Conservation (phyloP, 2,888 invertebrate species). For the Pollenia angustigena region DNA sequence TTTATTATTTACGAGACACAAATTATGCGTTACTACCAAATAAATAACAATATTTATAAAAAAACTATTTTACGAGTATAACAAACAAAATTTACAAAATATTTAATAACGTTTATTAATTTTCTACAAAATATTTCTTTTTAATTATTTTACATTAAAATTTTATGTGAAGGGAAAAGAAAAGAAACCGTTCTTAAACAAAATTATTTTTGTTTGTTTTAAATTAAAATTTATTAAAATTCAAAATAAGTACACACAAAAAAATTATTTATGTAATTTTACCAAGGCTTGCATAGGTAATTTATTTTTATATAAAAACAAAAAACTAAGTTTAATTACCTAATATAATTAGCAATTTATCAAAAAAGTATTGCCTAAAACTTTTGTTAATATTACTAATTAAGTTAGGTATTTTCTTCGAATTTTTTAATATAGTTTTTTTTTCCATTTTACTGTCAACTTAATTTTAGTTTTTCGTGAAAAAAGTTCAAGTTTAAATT, state of each 20-base stretch:
- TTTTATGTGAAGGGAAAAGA: neutral
- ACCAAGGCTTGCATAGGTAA: no score
- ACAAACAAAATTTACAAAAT: constrained; percentile 29
- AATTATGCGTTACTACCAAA: constrained; percentile 20
- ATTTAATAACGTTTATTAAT: neutral
- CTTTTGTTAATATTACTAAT: no score
- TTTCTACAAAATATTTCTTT: neutral
- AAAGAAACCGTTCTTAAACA: neutral
- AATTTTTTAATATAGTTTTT: no score
- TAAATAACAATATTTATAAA: constrained; percentile 40
- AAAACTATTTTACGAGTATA: neutral
- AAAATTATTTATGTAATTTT: no score
- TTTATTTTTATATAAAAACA: no score
- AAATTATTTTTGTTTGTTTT: neutral
- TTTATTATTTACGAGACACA: constrained; percentile 2
- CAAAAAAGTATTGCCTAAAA: no score
- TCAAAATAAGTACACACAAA: constrained; percentile 1
- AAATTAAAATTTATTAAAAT: neutral
- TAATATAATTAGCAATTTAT: no score
- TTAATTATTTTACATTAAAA: neutral
- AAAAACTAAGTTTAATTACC: no score
- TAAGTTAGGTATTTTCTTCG: no score
- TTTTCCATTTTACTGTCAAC: no score
- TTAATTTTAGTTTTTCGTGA: no score
- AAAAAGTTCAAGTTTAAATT: no score